Evolutionary conservation across 2,888 invertebrate species (phyloP).

Genomic region (Drosophila setosimentum): DNA sequence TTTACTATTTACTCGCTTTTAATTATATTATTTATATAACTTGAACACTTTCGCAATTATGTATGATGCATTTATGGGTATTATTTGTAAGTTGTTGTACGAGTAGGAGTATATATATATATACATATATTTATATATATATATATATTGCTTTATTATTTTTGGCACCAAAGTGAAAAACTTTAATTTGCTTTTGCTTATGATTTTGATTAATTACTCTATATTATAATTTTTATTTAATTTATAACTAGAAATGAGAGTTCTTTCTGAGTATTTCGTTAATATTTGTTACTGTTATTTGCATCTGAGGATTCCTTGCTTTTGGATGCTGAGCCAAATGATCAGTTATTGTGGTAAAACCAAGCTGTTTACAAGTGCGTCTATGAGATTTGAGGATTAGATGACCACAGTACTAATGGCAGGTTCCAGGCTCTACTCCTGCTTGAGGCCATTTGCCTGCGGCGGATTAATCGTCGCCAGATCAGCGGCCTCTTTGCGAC

Average conservation of each 20-base stretch:
- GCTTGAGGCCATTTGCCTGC: slow-evolving; percentile 88
- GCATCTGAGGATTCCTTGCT: slow-evolving; percentile 15
- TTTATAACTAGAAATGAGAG: slow-evolving; percentile 51
- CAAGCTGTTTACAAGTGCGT: slow-evolving; percentile 71
- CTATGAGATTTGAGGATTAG: slow-evolving; percentile 51
- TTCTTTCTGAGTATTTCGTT: slow-evolving; percentile 17
- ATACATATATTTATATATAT: slow-evolving; percentile 12
- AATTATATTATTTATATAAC: slow-evolving; percentile 57
- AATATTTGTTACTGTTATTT: slow-evolving; percentile 19
- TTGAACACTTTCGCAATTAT: slow-evolving; percentile 64
- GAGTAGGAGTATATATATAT: slow-evolving; percentile 38
- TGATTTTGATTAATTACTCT: slow-evolving; percentile 57
- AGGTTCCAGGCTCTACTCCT: slow-evolving; percentile 85
- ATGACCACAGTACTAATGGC: slow-evolving; percentile 12
- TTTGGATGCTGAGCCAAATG: slow-evolving; percentile 42
- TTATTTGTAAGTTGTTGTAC: slow-evolving; percentile 49
- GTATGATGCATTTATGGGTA: slow-evolving; percentile 36
- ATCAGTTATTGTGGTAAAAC: slow-evolving; percentile 69
- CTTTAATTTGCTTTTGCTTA: slow-evolving; percentile 23
- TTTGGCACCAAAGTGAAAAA: slow-evolving; percentile 76
- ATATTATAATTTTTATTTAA: slow-evolving; percentile 50
- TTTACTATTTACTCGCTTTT: slow-evolving; percentile 39
- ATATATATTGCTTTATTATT: slow-evolving; percentile 30
- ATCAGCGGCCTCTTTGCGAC: slow-evolving; percentile 86
- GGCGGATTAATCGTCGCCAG: slow-evolving; percentile 86